Evolutionary conservation across 64 coral and sea anemone species (phyloP).

Genomic region (Stichodactyla mertensii): DNA sequence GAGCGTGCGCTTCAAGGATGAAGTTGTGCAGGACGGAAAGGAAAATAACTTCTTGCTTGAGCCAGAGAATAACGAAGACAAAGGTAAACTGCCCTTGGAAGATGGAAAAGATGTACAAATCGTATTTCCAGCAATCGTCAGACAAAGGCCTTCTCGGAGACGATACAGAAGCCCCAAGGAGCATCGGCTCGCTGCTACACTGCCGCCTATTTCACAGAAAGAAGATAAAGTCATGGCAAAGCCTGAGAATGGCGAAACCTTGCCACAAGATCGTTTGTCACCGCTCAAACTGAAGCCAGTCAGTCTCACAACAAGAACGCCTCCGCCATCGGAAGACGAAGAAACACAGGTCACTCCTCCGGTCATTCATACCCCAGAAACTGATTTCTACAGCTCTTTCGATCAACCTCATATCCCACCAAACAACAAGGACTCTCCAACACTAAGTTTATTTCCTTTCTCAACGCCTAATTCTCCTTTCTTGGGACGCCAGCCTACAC

Average conservation of each 20-base stretch:
- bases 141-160: background rate
- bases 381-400: background rate
- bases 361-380: background rate
- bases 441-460: background rate
- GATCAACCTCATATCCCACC: background rate
- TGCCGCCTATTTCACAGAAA: constrained; percentile 15
- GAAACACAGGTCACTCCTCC: background rate
- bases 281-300: constrained; percentile 23
- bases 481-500: constrained; percentile 35
- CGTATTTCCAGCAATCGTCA: constrained; percentile 47
- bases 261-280: constrained; percentile 22
- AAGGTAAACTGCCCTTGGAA: background rate
- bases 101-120: constrained; percentile 26
- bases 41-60: background rate
- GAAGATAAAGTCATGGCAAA: constrained; percentile 20
- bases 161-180: background rate
- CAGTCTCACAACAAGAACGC: constrained; percentile 25
- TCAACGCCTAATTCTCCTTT: constrained; percentile 26
- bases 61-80: background rate
- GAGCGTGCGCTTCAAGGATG: constrained; percentile 45
- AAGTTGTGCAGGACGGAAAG: background rate
- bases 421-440: background rate
- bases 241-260: background rate
- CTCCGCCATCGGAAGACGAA: constrained; percentile 31
- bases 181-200: background rate